Evolutionary conservation across 2,113 vertebrate genomes (phyloP), one percentile per base, ranked within the genome.

Genomic region (Panthera uncia): DNA sequence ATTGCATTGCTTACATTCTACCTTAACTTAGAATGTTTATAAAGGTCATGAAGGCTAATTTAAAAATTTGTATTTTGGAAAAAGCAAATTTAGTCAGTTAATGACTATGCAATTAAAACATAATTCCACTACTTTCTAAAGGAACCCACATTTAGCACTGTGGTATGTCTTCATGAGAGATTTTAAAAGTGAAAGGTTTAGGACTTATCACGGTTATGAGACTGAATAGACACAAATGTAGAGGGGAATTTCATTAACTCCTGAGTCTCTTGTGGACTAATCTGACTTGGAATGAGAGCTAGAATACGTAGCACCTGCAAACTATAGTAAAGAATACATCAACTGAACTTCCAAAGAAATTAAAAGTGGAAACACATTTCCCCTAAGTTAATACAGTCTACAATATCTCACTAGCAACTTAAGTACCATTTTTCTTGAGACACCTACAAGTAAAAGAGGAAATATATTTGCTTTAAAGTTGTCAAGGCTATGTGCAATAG

Each of bases 21-120:
- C 84, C 82, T 76, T 92, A 94, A 96, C 97, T 98, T 63, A 78
- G 88, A 96, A 89, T 94, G 27, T 89, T 97, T 97, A 94, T 97
- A 96, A 98, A 88, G 83, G 18, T 94, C 45, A 94, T 0, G 33
- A 89, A 73, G 9, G 71, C 33, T 84, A 41, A 98, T 96, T 76
- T 95, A 38, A 94, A 88, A 63, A 81, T 33, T 19, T 95, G 48
- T 50, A 95, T 95, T 96, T 82, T 89, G 33, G 65, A 95, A 96
- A 95, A 83, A 83, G n/a, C 31, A 89, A 87, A 68, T 86, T 97
- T 45, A 86, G 41, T 61, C 73, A 83, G 21, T 81, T 76, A 96
- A 88, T 55, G 85, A 95, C 29, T 68, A 23, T 8, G 66, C 16
- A 97, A 83, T 93, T 85, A 69, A 93, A 97, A 31, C 11, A 14